phyloP scores from a whole-genome alignment of 2,888 invertebrate genomes.

The Hylaea fasciaria region DNA sequence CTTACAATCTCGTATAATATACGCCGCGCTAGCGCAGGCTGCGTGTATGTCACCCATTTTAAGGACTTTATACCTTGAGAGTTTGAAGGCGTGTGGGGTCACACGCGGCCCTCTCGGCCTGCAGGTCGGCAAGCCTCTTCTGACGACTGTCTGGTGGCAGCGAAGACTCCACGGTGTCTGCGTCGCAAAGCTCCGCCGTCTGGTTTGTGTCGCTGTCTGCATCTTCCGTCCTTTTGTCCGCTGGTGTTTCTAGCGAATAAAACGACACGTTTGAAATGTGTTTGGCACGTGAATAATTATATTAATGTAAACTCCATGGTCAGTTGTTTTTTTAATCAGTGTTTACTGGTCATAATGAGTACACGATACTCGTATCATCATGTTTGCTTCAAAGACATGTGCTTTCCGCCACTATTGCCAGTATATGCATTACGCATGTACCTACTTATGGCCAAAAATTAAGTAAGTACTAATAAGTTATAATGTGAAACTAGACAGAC shows the following conservation, averaged over 20 bases:
- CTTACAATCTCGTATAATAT: no score
- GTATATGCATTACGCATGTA: no score
- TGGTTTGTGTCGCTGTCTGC: constrained; percentile 82
- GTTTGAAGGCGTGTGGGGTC: constrained; percentile 91
- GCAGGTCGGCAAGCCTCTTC: constrained; percentile 87
- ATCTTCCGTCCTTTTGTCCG: constrained; percentile 79
- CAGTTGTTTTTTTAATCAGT: constrained; percentile 20
- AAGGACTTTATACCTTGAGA: constrained; percentile 77
- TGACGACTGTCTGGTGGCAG: constrained; percentile 88
- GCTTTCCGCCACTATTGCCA: no score
- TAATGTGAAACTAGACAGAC: no score
- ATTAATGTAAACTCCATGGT: neutral
- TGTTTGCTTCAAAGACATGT: neutral
- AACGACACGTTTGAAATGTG: neutral
- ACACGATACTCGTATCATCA: constrained; percentile 24
- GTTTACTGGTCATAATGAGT: constrained; percentile 13
- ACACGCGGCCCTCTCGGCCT: constrained; percentile 91
- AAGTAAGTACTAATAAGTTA: no score
- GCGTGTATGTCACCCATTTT: no score
- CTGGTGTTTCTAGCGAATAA: constrained; percentile 55
- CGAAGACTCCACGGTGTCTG: constrained; percentile 88
- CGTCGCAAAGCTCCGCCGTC: constrained; percentile 84
- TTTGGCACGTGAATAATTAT: neutral
- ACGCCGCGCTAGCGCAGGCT: no score
- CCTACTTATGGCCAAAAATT: no score